Evolutionary conservation across 1,140 invertebrate genomes (phyloP), one percentile per base, ranked within the genome.

Genomic region (Zaprionus vittiger): DNA sequence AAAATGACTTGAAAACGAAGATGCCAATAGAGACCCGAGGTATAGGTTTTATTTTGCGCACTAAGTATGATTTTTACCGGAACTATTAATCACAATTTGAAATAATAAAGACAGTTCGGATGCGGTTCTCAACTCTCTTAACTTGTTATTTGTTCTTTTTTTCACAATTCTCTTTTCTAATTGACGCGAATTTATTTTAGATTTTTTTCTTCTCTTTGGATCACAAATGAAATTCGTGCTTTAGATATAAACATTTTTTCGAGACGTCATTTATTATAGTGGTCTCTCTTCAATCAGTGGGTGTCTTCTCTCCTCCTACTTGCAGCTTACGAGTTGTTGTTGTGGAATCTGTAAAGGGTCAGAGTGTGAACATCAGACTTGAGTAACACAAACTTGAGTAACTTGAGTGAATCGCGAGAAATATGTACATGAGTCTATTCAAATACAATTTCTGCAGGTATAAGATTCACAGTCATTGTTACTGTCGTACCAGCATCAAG

Each of bases 101-200:
- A 7, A 47, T n/a, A 47, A 47, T 47, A 7, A 17, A 47, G 7
- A 17, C n/a, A 47, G 41, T 47, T 47, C 2, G 7, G n/a, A 3
- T 47, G 41, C 6, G n/a, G 41, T 47, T 47, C 41, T 47, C 6
- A 17, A 47, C 41, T 17, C 41, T 47, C n/a, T 17, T 17, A 47
- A 47, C 6, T 47, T 47, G n/a, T n/a, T 47, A 7, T 47, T 17
- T 17, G 41, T 3, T 47, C n/a, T 34, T 38, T 38, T 80, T 87
- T 89, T 77, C 81, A 84, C 84, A 89, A 90, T 86, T 87, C 38
- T 67, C 67, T 24, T 28, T 57, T 65, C 4, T n/a, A 28, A 38
- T 57, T 60, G 61, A 71, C 67, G 60, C 60, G 60, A 64, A 71
- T 52, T 38, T 64, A n/a, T 62, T 52, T 56, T 68, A 34, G 31